Evolutionary conservation across 2,797 vertebrate species (phyloP).

Genomic region (Sebastes nivosus): DNA sequence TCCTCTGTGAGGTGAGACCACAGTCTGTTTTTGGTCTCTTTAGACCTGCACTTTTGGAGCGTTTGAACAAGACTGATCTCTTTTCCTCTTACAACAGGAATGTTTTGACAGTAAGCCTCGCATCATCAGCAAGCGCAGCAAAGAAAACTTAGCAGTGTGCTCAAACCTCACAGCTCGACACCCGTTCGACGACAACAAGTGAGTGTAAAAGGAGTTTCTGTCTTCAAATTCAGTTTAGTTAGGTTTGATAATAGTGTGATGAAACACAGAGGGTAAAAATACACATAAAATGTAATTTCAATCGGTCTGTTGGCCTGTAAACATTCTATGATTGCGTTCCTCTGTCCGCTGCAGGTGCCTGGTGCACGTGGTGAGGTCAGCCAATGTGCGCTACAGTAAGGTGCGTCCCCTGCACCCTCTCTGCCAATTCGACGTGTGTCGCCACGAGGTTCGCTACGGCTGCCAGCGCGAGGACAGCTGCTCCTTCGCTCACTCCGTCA

Average conservation of each 20-base stretch:
- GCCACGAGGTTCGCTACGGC: conserved; percentile 95
- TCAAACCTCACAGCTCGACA: conserved; percentile 97
- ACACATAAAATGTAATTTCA: neutral
- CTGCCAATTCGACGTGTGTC: conserved; percentile 97
- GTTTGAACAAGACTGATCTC: neutral
- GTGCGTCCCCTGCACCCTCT: conserved; percentile 96
- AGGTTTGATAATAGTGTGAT: neutral
- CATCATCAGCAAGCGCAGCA: conserved; percentile 98
- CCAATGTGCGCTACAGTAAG: conserved; percentile 96
- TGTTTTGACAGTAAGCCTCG: conserved; percentile 99
- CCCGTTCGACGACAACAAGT: conserved; percentile 97
- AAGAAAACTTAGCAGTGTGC: conserved; percentile 94
- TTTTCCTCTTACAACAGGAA: conserved; percentile 82
- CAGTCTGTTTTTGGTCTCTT: neutral
- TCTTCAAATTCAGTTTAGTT: neutral
- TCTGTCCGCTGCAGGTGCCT: conserved; percentile 87
- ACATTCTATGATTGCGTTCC: neutral
- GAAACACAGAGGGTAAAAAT: neutral
- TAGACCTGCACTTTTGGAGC: neutral
- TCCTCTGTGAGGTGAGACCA: conserved; percentile 86
- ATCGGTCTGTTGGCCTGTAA: neutral
- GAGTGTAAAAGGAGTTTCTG: conserved; percentile 59
- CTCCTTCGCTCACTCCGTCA: conserved; percentile 97
- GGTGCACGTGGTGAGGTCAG: conserved; percentile 96
- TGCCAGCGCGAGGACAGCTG: conserved; percentile 98